Evolutionary conservation across 2,888 invertebrate species (phyloP), one percentile per base, ranked within the genome.

Genomic region (Xanthia icteritia): DNA sequence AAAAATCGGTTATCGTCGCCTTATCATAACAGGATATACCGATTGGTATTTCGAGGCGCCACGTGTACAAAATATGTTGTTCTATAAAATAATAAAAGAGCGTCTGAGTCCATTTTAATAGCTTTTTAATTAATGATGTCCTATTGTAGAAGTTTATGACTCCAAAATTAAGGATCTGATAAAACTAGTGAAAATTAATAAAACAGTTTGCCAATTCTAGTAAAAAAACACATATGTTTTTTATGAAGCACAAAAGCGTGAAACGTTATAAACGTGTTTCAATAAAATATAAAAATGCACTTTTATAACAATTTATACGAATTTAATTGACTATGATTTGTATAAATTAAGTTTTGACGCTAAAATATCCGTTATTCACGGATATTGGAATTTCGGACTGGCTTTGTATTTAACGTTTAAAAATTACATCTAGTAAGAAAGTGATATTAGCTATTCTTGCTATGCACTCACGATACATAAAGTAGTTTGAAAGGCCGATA

Each of bases 101-200:
- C 23, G 71, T 20, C 4, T n/a, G 36, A 27, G 17, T 42, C n/a
- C 0, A 73, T 23, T 11, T 58, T 63, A 73, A 73, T 64, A 20
- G 54, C 3, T 60, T 42, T 73, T 60, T 60, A 70, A 70, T 69
- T 66, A 60, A 72, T 74, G n/a, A 54, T 58, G 23, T n/a, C 8
- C n/a, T 17, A n/a, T 67, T n/a, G 48, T 2, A 51, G 31, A 61
- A 42, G 69, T 79, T 79, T 51, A 79, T 74, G n/a, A 27, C 58
- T 67, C 39, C 27, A 11, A 27, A 48, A 36, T n/a, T 17, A 68
- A 66, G 3, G 5, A 2, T 58, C n/a, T 36, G 27, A 60, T 58
- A 17, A 20, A 71, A 27, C 27, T 23, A 39, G 31, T 31, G 20
- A 51, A 39, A 23, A 51, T 17, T 5, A 48, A 51, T 42, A 45